Evolutionary conservation across 2,113 vertebrate species (phyloP), one percentile per base, ranked within the genome.

Genomic region (Hyaena hyaena): DNA sequence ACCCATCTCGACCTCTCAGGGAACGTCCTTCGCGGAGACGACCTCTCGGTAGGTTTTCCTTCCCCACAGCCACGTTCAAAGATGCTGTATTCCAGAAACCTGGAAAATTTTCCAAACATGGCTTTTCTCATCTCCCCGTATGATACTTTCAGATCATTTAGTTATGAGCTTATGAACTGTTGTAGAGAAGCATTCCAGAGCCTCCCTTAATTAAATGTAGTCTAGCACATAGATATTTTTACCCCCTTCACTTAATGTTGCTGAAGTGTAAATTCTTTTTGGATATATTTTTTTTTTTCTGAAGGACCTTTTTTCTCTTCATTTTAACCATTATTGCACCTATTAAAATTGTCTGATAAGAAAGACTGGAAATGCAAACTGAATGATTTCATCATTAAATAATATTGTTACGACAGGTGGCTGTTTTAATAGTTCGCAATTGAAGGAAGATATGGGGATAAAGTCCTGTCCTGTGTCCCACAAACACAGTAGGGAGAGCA

Each of bases 1-100:
- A 97, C 98, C 31, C 99, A 99, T 94, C 99, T 99, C 0, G 99
- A 99, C 98, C 99, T 99, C 98, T 99, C 99, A 92, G 99, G 99
- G 89, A 99, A 99, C 17, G 98, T 98, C 0, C 99, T 99, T 8
- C 98, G 99, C 0, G 99, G 99, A 45, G 99, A 99, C 77, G 99
- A 99, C 98, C 98, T 99, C 90, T 99, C 98, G 86, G 99, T 99
- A 98, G 79, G 98, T 95, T 48, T 82, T 61, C 5, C 21, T 73
- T 61, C 43, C 50, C 84, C 6, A 0, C 5, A 7, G 33, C 10
- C 1, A 7, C 0, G 58, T 77, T 96, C 14, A 58, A 4, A 3
- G 53, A 4, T n/a, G 0, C 1, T 11, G 2, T 35, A 14, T 43
- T 73, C 35, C 10, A 15, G 58, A 26, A 91, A 4, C 31, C 66